phyloP scores from a whole-genome alignment of 1,140 invertebrate genomes.

The Sarcophaga peregrina region DNA sequence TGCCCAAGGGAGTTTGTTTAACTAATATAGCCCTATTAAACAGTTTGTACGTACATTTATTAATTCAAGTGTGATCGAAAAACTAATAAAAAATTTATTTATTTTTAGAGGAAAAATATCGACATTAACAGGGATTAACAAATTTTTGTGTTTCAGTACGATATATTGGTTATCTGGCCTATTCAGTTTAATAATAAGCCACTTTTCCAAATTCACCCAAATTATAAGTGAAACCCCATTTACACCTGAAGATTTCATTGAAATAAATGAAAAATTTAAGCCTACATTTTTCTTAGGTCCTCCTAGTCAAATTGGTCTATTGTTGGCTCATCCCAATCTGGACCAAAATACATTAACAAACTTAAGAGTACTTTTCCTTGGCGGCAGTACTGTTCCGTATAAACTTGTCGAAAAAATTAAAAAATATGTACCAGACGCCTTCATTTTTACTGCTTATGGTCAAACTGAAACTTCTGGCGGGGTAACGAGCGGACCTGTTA shows the following conservation, averaged over 20 bases:
- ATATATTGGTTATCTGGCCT: slow-evolving; percentile 27
- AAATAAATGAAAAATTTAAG: slow-evolving; percentile 43
- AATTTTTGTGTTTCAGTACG: slow-evolving; percentile 44
- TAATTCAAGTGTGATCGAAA: background rate
- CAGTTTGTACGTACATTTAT: slow-evolving; percentile 2
- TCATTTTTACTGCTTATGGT: background rate
- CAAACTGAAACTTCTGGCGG: background rate
- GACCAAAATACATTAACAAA: background rate
- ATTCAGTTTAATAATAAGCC: background rate
- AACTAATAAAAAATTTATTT: background rate
- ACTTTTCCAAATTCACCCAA: background rate
- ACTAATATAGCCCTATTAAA: slow-evolving; percentile 59
- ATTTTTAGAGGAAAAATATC: slow-evolving; percentile 45
- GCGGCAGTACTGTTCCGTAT: background rate
- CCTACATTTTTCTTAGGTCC: background rate
- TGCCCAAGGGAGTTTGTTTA: slow-evolving; percentile 77
- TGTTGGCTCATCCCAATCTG: slow-evolving; percentile 22
- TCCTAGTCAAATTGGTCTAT: slow-evolving; percentile 35
- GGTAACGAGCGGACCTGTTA: background rate
- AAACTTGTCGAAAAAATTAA: background rate
- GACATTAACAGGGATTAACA: background rate
- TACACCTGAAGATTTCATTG: slow-evolving; percentile 33
- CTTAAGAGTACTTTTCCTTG: background rate
- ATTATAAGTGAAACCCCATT: slow-evolving; percentile 40
- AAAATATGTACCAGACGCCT: background rate